A percentile compares a stretch with the other conserved stretches of the same genome.
Conservation (phyloP, 2,113 vertebrate species). For the Sturnira hondurensis region DNA sequence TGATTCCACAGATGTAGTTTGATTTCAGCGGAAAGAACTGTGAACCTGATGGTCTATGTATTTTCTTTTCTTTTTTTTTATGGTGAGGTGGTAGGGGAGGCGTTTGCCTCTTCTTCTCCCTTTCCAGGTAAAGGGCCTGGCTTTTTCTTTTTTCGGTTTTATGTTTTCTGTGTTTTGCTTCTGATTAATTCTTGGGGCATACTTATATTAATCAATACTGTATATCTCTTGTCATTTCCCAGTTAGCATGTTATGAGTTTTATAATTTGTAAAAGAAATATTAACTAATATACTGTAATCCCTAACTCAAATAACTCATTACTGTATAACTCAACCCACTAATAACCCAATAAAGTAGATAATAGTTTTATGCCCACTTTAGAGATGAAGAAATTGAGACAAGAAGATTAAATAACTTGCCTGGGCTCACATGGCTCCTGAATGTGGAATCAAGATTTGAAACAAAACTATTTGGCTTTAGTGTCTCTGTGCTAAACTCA, state of each 20-base stretch:
- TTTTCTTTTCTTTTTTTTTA: background rate
- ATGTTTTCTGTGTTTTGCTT: background rate
- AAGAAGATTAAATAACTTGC: background rate
- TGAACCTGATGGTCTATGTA: background rate
- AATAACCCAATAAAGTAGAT: background rate
- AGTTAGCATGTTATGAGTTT: background rate
- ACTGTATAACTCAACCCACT: background rate
- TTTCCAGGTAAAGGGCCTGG: background rate
- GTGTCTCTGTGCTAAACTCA: background rate
- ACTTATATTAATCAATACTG: background rate
- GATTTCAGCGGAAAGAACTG: background rate
- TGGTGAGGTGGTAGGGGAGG: rapidly evolving
- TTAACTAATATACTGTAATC: background rate
- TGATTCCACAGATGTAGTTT: background rate
- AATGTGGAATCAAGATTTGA: background rate
- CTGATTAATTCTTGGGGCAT: background rate
- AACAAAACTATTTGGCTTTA: background rate
- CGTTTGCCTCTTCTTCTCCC: background rate
- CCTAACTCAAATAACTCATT: background rate
- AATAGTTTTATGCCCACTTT: background rate
- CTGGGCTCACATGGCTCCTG: background rate
- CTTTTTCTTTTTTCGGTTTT: background rate
- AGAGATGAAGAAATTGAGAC: background rate
- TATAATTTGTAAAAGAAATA: background rate
- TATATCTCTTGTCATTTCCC: background rate